A percentile compares a stretch with the other conserved stretches of the same genome.
These are phyloP conservation scores for Thalassarche chlororhynchos DNA, from an alignment of 2,113 vertebrate genomes.

Conservation along the genomic window DNA sequence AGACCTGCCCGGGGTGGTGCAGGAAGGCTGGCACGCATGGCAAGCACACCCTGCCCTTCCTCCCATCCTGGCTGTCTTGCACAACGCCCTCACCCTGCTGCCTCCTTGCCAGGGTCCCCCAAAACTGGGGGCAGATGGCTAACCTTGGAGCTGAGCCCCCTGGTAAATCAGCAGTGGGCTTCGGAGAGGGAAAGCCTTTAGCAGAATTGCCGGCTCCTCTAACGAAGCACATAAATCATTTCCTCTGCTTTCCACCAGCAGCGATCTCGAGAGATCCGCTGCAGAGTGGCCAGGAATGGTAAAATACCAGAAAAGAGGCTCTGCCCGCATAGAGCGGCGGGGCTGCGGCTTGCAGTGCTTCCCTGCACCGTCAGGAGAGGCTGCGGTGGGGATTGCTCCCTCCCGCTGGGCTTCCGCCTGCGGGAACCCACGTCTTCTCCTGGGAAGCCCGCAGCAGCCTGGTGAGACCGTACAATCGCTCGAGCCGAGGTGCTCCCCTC, in stretches of 20 bases:
- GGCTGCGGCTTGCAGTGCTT: not conserved
- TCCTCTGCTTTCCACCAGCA: not conserved
- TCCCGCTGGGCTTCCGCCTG: not conserved
- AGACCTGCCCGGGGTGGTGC: not conserved
- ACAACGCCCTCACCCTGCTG: not conserved
- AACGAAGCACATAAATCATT: not conserved
- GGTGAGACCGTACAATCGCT: not conserved
- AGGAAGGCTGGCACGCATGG: not conserved
- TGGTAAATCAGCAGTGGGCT: not conserved
- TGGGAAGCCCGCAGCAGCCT: not conserved
- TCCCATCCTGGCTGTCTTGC: not conserved
- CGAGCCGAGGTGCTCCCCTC: fast-evolving
- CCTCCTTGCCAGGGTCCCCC: not conserved
- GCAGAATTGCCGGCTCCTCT: not conserved
- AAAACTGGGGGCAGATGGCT: too few relatives aligned
- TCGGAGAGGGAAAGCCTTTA: not conserved
- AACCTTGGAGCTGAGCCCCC: not conserved
- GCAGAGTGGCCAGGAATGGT: not conserved
- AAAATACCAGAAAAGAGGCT: not conserved
- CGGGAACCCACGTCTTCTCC: not conserved
- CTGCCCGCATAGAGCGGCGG: fast-evolving
- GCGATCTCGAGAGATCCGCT: not conserved
- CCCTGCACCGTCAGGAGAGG: not conserved
- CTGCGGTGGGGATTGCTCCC: not conserved
- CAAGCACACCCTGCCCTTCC: not conserved